Conservation (phyloP, 2,888 invertebrate species). For the Hypena proboscidalis region DNA sequence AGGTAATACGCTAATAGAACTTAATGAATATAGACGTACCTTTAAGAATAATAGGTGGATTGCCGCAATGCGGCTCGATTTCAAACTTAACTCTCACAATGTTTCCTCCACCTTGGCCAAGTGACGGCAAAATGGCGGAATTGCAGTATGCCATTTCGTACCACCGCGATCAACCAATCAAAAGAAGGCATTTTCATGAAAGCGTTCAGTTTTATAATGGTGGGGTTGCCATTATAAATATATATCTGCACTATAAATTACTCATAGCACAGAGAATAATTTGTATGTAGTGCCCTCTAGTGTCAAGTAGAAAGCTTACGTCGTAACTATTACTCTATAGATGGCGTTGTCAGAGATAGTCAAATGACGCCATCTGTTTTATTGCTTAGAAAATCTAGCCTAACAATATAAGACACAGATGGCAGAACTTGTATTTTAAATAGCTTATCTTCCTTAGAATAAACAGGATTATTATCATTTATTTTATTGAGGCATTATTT, state of each 20-base stretch:
- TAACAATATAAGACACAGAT: conserved; percentile 28
- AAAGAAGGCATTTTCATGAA: conserved; percentile 61
- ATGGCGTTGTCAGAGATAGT: conserved; percentile 7
- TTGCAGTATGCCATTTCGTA: conserved; percentile 47
- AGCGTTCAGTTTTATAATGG: conserved; percentile 65
- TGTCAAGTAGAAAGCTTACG: conserved; percentile 31
- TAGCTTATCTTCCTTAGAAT: too few relatives aligned
- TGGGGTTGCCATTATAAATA: conserved; percentile 61
- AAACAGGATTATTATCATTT: too few relatives aligned
- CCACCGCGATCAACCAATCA: conserved; percentile 69
- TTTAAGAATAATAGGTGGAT: conserved; percentile 54
- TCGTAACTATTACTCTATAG: conserved; percentile 17
- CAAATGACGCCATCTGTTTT: conserved; percentile 6
- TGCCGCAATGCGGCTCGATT: conserved; percentile 75
- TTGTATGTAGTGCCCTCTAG: conserved; percentile 42
- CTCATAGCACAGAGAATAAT: not conserved
- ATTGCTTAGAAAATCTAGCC: not conserved
- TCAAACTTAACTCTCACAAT: conserved; percentile 30
- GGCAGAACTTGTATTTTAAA: conserved; percentile 17
- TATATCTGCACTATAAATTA: conserved; percentile 3
- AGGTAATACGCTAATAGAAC: not conserved
- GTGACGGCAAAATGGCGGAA: conserved; percentile 72
- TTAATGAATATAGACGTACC: conserved; percentile 53
- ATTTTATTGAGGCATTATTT: too few relatives aligned
- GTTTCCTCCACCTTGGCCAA: conserved; percentile 30